Evolutionary conservation across 2,797 vertebrate genomes (phyloP), one percentile per base, ranked within the genome.

Genomic region (Antrozous pallidus): DNA sequence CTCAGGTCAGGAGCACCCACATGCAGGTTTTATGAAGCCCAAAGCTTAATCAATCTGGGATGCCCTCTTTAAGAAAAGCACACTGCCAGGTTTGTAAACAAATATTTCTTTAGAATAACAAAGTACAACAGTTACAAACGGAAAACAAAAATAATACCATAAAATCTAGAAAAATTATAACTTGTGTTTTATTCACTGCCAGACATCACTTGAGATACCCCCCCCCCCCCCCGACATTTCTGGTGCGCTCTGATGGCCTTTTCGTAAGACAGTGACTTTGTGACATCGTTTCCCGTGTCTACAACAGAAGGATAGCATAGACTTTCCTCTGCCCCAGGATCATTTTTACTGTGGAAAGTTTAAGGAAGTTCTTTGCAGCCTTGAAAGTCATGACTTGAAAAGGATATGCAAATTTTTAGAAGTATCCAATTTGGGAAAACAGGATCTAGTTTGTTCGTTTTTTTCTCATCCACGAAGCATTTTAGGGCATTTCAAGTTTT

Each of bases 91-190:
- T 42, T 75, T n/a, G 26, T 10, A 81, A 95, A 82, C 45, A 45
- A 71, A n/a, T 18, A 92, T n/a, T 74, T 80, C 67, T 95, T 80
- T 82, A 84, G 56, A 75, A 69, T 28, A 9, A 88, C 69, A 51
- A 94, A 77, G 42, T 45, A 83, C 8, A 75, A 63, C 16, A 31
- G 17, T 69, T 87, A 42, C 24, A 75, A 67, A 58, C 54, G 51
- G 63, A 82, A 94, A 61, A 40, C n/a, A 91, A 26, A 33, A 63
- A 63, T 63, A 17, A 69, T 54, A 69, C n/a, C 10, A 47, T 70
- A 90, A 94, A 96, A 36, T n/a, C 47, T 65, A 90, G 54, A 40
- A 88, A 93, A 88, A 73, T 8, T 42, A 75, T 2, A 9, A 11
- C 11, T 3, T n/a, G 16, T 49, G 31, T 65, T 91, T 86, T 63